Conservation (phyloP, 2,888 invertebrate species). For the Tenthredo amoena region DNA sequence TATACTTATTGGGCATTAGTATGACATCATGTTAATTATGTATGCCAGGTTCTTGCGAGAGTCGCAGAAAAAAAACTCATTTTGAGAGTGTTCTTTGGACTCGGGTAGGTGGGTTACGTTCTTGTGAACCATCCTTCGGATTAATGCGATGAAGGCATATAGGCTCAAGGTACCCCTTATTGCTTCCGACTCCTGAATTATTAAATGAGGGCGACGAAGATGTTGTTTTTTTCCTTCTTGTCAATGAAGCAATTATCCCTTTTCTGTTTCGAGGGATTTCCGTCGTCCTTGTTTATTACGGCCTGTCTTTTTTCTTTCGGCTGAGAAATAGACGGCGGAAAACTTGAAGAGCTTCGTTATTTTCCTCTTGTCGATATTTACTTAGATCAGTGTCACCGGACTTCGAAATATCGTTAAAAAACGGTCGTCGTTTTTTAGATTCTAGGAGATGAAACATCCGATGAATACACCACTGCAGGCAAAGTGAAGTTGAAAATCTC, state of each 20-base stretch:
- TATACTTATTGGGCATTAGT: too few relatives aligned
- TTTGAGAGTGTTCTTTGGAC: too few relatives aligned
- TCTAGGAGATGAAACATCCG: not conserved
- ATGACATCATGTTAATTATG: too few relatives aligned
- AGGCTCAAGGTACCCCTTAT: not conserved
- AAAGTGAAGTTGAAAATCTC: not conserved
- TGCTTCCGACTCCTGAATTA: not conserved
- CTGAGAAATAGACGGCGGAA: not conserved
- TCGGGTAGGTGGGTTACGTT: too few relatives aligned
- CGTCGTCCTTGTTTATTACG: not conserved
- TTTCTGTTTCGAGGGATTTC: not conserved
- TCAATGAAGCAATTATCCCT: not conserved
- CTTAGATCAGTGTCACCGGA: not conserved
- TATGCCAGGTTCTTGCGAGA: not conserved
- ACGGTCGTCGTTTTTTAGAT: not conserved
- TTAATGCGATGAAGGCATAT: too few relatives aligned
- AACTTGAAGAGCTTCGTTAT: slow-evolving; percentile 2
- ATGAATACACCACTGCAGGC: not conserved
- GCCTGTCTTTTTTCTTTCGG: not conserved
- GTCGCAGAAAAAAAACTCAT: too few relatives aligned
- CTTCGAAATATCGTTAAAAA: not conserved
- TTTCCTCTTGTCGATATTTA: slow-evolving; percentile 14
- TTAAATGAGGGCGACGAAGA: not conserved
- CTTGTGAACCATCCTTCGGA: too few relatives aligned
- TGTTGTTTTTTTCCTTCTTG: not conserved